Evolutionary conservation across 2,797 vertebrate genomes (phyloP).

Genomic region (Pseudomugil gertrudae): DNA sequence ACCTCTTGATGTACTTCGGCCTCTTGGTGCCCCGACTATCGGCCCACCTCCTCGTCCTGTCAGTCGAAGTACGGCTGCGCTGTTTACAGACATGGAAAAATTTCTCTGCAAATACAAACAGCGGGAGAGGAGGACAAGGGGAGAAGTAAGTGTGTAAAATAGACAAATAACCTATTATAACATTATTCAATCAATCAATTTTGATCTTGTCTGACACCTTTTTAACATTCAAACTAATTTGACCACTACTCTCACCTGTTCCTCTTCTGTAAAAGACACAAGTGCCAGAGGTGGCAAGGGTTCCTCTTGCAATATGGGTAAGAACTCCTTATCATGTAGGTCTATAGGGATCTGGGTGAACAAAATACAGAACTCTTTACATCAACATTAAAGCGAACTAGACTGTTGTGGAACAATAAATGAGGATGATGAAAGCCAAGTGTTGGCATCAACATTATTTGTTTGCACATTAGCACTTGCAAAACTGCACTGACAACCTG

Average conservation of each 20-base stretch:
- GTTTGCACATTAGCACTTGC: constrained; percentile 4
- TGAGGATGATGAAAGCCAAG: not conserved
- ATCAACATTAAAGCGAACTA: constrained; percentile 3
- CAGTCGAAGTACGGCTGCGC: constrained; percentile 93
- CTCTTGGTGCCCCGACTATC: constrained; percentile 92
- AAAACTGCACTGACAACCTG: not conserved
- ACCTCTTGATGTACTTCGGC: constrained; percentile 98
- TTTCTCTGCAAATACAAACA: constrained; percentile 90
- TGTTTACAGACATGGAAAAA: constrained; percentile 99
- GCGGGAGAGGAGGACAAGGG: constrained; percentile 4
- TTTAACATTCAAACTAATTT: not conserved
- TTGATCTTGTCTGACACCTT: not conserved
- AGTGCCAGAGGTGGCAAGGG: constrained; percentile 95
- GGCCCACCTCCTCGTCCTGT: constrained; percentile 93
- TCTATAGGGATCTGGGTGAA: constrained; percentile 91
- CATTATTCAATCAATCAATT: not conserved
- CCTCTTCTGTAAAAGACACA: constrained; percentile 98
- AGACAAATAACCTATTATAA: not conserved
- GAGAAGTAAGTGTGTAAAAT: not conserved
- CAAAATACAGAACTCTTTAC: constrained; percentile 2
- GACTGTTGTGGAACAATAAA: not conserved
- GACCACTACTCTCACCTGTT: constrained; percentile 87
- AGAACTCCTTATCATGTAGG: constrained; percentile 97
- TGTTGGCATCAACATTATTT: constrained; percentile 4
- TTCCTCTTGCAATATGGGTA: constrained; percentile 98